Base-by-base conservation (phyloP, 2,888 invertebrate genomes). In the Drosophila niveifrons region DNA sequence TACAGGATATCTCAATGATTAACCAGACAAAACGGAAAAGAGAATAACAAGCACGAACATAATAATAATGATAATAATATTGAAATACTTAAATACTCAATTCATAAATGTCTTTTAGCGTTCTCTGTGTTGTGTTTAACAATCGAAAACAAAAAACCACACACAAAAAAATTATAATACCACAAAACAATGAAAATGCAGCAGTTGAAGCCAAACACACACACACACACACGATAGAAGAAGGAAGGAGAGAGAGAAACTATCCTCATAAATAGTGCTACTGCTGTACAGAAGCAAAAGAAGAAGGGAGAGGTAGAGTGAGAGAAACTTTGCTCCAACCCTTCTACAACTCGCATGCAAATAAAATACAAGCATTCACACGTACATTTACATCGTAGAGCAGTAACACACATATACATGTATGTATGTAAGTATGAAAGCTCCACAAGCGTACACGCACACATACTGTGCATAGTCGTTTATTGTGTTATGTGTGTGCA, bases 101-200 rank as follows among this genome's bases (percentile, higher is more conserved):
- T 39, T 10, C 46, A 55, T 62, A 55, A 46, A 53, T 59, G 48
- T 55, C 41, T 59, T 64, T 68, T 46, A 36, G 17, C 34, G n/a
- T 31, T 62, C 62, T 55, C 46, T 62, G 56, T 62, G 62, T 62
- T 55, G 57, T 55, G 48, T 17, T 48, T 41, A 29, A 10, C 48
- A 17, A 11, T 15, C 11, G 1, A 23, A 34, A 46, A 31, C 23
- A 18, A 23, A 28, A 4, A 39, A 6, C 9, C 29, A 39, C 17
- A 41, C 28, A 7, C n/a, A 29, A 29, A 29, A 1, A 28, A 17
- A 15, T 10, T 10, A 31, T 31, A 13, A 39, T 4, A 28, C 7
- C n/a, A 10, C 13, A 47, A 4, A 56, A 13, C 23, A 3, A 23
- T 23, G 23, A 23, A n/a, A 43, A 31, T 31, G 31, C 31, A 31